Percentiles rank a stretch among this genome's conserved stretches.
Evolutionary conservation across 2,113 vertebrate species (phyloP).

Genomic region (Bungarus multicinctus): DNA sequence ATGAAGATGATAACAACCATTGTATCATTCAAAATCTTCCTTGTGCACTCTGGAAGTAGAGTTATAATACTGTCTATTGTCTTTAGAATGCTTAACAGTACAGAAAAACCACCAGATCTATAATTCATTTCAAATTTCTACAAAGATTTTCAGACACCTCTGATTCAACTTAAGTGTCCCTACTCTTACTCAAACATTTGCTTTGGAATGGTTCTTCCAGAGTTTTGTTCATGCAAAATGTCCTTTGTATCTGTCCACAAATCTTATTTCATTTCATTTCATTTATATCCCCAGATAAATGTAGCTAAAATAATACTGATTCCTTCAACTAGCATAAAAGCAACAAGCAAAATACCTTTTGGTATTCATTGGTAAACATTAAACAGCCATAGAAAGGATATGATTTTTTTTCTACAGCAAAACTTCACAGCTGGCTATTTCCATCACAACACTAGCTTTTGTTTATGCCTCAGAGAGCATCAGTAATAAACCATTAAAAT

Average conservation of each 20-base stretch:
- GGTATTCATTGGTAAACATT: neutral
- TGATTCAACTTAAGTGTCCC: neutral
- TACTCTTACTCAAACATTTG: neutral
- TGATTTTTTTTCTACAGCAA: neutral
- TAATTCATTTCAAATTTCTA: neutral
- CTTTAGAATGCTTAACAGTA: neutral
- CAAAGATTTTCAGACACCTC: neutral
- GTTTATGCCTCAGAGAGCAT: neutral
- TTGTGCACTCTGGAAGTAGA: neutral
- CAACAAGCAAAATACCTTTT: constrained; percentile 4
- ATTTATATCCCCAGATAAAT: neutral
- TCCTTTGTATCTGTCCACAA: neutral
- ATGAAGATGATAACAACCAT: neutral
- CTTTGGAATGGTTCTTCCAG: neutral
- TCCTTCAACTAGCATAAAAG: constrained; percentile 9
- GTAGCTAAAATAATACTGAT: neutral
- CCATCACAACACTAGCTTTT: neutral
- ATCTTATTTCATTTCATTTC: neutral
- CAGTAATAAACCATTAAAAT: neutral
- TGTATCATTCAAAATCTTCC: neutral
- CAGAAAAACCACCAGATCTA: neutral
- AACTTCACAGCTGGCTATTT: neutral
- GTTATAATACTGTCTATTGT: neutral
- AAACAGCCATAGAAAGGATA: constrained; percentile 18
- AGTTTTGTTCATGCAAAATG: neutral